Percentiles rank a stretch among this genome's conserved stretches.
phyloP scores from a whole-genome alignment of 2,888 invertebrate genomes.

The Diaphora mendica region DNA sequence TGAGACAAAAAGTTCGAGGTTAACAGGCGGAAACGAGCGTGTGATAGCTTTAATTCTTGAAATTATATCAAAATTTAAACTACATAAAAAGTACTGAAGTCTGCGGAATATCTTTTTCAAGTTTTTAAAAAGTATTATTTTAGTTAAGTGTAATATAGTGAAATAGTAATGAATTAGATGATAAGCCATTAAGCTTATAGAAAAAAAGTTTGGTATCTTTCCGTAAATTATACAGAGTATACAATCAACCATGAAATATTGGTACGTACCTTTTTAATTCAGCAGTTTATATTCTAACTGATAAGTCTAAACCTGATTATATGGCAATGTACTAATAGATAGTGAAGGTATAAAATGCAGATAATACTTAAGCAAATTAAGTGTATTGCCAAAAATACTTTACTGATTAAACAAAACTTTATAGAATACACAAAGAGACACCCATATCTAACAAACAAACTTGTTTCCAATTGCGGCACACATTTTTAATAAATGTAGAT shows the following conservation, averaged over 20 bases:
- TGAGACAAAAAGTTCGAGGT: conserved; percentile 40
- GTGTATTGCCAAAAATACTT: not conserved
- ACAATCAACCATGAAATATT: not conserved
- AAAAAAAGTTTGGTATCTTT: not conserved
- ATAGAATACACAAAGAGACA: not conserved
- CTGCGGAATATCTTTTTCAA: not conserved
- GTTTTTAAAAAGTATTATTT: not conserved
- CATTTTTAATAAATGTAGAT: conserved; percentile 31
- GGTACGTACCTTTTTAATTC: not conserved
- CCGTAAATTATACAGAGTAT: not conserved
- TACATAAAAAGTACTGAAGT: conserved; percentile 1
- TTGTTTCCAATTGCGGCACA: conserved; percentile 17
- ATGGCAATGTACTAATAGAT: not conserved
- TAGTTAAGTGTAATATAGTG: not conserved
- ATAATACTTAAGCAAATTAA: not conserved
- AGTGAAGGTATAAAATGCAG: not conserved
- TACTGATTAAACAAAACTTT: not conserved
- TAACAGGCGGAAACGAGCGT: conserved; percentile 41
- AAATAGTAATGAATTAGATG: not conserved
- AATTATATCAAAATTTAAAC: conserved; percentile 27
- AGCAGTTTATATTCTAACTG: not conserved
- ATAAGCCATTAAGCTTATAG: not conserved
- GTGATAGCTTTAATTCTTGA: conserved; percentile 37
- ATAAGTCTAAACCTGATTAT: not conserved
- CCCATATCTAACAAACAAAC: conserved; percentile 9